Evolutionary conservation across 2,797 vertebrate genomes (phyloP).

Genomic region (Taenioides sp.): DNA sequence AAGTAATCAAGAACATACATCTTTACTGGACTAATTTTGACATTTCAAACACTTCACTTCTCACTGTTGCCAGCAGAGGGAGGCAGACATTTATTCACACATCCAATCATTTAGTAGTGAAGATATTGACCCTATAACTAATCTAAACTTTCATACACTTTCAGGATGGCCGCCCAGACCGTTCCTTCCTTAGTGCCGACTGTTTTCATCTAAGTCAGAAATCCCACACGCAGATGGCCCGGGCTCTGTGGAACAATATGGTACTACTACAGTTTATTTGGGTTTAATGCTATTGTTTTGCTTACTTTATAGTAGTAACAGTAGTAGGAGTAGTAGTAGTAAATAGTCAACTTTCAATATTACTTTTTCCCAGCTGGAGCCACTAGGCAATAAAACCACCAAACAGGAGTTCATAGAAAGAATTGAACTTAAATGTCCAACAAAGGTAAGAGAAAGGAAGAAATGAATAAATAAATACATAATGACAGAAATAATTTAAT

Average conservation of each 20-base stretch:
- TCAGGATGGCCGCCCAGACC: slow-evolving; percentile 82
- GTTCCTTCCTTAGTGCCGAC: slow-evolving; percentile 86
- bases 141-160: neutral
- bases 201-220: slow-evolving; percentile 89
- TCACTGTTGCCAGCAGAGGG: neutral
- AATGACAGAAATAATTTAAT: too few relatives aligned
- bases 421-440: slow-evolving; percentile 78
- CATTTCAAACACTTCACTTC: neutral
- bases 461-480: too few relatives aligned
- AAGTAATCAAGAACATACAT: too few relatives aligned
- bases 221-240: slow-evolving; percentile 83
- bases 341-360: neutral
- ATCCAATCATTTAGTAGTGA: too few relatives aligned
- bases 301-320: too few relatives aligned
- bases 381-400: slow-evolving; percentile 79
- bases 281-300: neutral
- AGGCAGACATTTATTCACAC: neutral
- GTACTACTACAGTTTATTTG: slow-evolving; percentile 60
- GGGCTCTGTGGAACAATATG: slow-evolving; percentile 88
- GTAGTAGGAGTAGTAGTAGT: neutral
- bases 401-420: slow-evolving; percentile 63
- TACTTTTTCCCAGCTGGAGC: slow-evolving; percentile 80
- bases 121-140: neutral
- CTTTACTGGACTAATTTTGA: neutral
- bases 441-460: slow-evolving; percentile 71